Evolutionary conservation across 2,113 vertebrate species (phyloP).

Genomic region (Sinocyclocheilus grahami): DNA sequence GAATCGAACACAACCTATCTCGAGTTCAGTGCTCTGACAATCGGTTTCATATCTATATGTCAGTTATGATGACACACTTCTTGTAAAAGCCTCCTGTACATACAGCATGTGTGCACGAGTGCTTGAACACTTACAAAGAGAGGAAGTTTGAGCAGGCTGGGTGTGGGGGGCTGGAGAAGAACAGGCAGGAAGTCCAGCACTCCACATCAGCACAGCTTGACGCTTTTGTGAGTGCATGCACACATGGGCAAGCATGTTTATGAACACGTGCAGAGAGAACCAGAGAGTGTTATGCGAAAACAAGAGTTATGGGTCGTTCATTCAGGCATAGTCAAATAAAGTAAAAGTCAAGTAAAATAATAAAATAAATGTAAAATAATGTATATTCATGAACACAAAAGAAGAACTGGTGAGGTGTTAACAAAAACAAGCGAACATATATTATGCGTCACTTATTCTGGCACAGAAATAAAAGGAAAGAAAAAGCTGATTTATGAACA

Average conservation of each 20-base stretch:
- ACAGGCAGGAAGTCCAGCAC: conserved; percentile 48
- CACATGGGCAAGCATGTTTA: background rate
- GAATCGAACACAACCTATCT: background rate
- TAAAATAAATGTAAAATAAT: background rate
- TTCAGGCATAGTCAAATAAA: background rate
- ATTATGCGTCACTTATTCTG: background rate
- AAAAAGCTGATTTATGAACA: background rate
- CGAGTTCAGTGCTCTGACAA: background rate
- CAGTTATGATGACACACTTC: background rate
- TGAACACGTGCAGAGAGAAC: background rate
- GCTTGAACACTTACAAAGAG: conserved; percentile 47
- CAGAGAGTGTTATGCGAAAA: background rate
- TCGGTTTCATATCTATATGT: background rate
- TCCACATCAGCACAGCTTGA: conserved; percentile 11
- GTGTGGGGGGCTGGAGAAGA: conserved; percentile 32
- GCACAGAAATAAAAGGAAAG: background rate
- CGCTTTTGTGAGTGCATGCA: background rate
- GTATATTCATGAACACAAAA: background rate
- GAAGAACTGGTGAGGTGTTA: background rate
- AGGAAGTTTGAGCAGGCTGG: conserved; percentile 49
- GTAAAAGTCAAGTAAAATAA: background rate
- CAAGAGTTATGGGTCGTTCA: no score
- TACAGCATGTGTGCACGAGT: background rate
- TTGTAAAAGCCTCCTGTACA: background rate
- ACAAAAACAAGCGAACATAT: background rate